These are phyloP conservation scores for Sanderia malayensis DNA, from an alignment of 30 jellyfish, hydroid and myxozoan species.

Conservation along the genomic window DNA sequence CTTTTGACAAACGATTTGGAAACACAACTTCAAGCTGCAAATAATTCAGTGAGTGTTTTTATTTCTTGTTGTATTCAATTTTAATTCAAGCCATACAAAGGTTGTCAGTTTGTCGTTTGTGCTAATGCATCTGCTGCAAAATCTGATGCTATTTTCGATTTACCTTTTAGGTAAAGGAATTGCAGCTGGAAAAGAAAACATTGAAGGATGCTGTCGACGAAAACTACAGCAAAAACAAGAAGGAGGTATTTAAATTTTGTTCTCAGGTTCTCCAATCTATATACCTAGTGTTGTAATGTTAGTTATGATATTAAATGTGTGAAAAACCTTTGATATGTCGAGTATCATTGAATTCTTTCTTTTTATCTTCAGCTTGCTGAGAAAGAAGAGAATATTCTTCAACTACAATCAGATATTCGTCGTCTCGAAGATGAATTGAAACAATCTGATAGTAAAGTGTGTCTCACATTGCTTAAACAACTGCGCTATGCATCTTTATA, in stretches of 20 bases:
- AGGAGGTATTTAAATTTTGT: too few relatives aligned
- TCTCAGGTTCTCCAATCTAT: too few relatives aligned
- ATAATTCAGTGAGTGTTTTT: slow-evolving; percentile 24
- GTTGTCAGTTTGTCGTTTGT: too few relatives aligned
- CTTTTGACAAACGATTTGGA: slow-evolving; percentile 59
- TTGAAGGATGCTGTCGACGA: slow-evolving; percentile 22
- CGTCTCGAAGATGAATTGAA: slow-evolving; percentile 55
- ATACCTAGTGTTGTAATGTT: too few relatives aligned
- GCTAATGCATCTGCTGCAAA: too few relatives aligned
- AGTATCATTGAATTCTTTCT: background rate
- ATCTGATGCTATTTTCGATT: too few relatives aligned
- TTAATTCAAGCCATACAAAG: too few relatives aligned
- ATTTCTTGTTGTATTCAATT: too few relatives aligned
- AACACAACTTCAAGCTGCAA: slow-evolving; percentile 40
- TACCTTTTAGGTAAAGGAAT: slow-evolving; percentile 46
- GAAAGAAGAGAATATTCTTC: slow-evolving; percentile 28
- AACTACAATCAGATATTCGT: slow-evolving; percentile 37
- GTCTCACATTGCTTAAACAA: too few relatives aligned
- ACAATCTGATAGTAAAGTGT: slow-evolving; percentile 61
- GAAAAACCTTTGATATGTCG: too few relatives aligned
- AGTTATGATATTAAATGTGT: too few relatives aligned
- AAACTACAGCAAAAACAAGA: slow-evolving; percentile 6
- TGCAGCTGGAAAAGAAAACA: slow-evolving; percentile 21
- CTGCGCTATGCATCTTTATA: too few relatives aligned
- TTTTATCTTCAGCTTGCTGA: slow-evolving; percentile 13